These are phyloP conservation scores for Microplitis deprimator DNA, from an alignment of 2,888 invertebrate species.

Conservation along the genomic window DNA sequence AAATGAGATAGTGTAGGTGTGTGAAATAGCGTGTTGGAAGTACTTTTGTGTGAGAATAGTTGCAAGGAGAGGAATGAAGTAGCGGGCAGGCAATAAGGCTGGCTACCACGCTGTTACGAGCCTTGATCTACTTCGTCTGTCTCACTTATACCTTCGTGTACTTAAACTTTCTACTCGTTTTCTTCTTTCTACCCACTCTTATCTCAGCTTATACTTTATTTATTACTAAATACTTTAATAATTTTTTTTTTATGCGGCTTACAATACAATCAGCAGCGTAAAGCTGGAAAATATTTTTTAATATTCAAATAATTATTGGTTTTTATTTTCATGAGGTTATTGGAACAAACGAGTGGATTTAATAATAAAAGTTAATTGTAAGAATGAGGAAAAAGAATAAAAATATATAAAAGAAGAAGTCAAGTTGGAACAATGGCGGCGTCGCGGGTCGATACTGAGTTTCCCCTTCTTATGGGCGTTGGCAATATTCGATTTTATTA, in stretches of 20 bases:
- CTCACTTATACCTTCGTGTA: not conserved
- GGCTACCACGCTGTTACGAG: constrained; percentile 68
- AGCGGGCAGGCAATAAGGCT: constrained; percentile 66
- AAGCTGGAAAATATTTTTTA: not conserved
- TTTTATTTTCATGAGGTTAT: not conserved
- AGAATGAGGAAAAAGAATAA: not conserved
- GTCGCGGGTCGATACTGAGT: not conserved
- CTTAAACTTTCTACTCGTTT: not conserved
- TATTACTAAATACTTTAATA: not conserved
- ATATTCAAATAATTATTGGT: not conserved
- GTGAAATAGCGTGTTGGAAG: not conserved
- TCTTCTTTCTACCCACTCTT: not conserved
- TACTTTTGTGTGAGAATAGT: not conserved
- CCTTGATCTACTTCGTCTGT: constrained; percentile 59
- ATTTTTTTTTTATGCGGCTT: not conserved
- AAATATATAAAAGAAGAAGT: not conserved
- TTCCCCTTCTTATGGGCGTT: constrained; percentile 1
- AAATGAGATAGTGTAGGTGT: not conserved
- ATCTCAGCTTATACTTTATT: not conserved
- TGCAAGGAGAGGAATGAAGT: constrained; percentile 47
- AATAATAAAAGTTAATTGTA: not conserved
- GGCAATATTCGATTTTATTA: not conserved
- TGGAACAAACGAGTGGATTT: not conserved
- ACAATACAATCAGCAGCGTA: not conserved
- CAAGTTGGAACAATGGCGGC: not conserved